Base-by-base conservation (phyloP, 2,113 vertebrate species). In the Callopanchax toddi region DNA sequence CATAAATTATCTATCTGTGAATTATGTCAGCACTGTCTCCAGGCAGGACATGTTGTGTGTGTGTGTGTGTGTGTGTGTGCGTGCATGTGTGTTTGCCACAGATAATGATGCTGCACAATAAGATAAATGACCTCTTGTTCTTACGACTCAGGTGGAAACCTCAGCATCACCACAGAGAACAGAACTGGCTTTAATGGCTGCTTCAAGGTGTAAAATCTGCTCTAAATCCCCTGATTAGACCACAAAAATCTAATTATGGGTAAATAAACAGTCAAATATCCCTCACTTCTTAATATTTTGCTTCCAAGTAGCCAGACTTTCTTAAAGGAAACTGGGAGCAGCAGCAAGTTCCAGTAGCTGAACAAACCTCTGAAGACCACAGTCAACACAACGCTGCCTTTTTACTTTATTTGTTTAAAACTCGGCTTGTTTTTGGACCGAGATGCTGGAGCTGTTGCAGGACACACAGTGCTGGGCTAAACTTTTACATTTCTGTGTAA, bases 111-210 rank as follows among this genome's bases (percentile, higher is more conserved):
- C 73, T 58, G 74, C 64, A 54, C 63, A 75, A 63, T 58, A 60
- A 83, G 81, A 88, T 81, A 66, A 81, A 87, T 60, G 45, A 78
- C 76, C 61, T 88, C 62, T 52, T 68, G 56, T 62, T 54, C 59
- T 67, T 1, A 9, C 2, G 50, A 49, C 65, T 60, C 59, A 67
- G 50, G 74, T 54, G 50, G 48, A 49, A 83, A 76, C 67, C 22
- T 55, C 56, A 55, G 22, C 10, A 42, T 32, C 29, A 32, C 29
- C 29, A 32, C 29, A 8, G 29, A 32, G 29, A 49, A 57, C 51
- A 16, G 22, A 60, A 43, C 3, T 1, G 12, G 42, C 46, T 68
- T 62, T 68, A 42, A 49, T 70, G 34, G 45, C 17, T 36, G 37
- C 54, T 20, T 46, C 13, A 32, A n/a, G 15, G 3, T 18, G 42